Percentiles rank a stretch among this genome's conserved stretches.
Conservation (phyloP, 2,797 vertebrate genomes). For the Sylvia borin region DNA sequence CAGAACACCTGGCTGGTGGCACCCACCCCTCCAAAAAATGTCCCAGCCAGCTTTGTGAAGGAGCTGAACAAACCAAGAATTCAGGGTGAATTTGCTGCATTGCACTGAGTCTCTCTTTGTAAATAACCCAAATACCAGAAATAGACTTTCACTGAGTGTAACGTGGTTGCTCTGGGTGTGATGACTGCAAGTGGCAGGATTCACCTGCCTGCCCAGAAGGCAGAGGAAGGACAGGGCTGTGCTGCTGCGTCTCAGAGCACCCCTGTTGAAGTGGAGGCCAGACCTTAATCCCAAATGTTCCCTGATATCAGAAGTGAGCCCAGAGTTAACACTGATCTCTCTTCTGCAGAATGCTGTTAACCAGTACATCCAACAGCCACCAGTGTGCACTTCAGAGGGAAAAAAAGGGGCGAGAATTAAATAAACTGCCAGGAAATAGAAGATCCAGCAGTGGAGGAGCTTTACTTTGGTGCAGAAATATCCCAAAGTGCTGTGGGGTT, state of each 20-base stretch:
- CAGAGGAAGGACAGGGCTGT: accelerated
- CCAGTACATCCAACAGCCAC: neutral
- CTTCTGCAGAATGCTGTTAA: neutral
- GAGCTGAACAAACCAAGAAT: neutral
- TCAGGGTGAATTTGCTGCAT: neutral
- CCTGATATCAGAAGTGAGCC: neutral
- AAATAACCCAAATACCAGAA: conserved; percentile 40
- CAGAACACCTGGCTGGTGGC: neutral
- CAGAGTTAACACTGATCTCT: too few species aligned
- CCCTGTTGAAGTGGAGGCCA: neutral
- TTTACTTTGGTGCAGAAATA: neutral
- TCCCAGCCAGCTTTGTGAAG: neutral
- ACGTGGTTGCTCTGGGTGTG: neutral
- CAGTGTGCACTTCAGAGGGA: neutral
- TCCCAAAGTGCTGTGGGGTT: neutral
- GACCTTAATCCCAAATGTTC: neutral
- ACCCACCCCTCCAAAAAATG: neutral
- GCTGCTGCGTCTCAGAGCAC: accelerated
- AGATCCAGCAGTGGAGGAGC: neutral
- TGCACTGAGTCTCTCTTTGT: neutral
- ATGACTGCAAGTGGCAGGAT: neutral
- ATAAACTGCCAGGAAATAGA: neutral
- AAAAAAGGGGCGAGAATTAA: neutral
- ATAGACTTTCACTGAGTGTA: neutral
- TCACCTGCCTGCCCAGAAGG: neutral